phyloP scores from a whole-genome alignment of 1,140 invertebrate genomes.

The Neodiprion virginianus region DNA sequence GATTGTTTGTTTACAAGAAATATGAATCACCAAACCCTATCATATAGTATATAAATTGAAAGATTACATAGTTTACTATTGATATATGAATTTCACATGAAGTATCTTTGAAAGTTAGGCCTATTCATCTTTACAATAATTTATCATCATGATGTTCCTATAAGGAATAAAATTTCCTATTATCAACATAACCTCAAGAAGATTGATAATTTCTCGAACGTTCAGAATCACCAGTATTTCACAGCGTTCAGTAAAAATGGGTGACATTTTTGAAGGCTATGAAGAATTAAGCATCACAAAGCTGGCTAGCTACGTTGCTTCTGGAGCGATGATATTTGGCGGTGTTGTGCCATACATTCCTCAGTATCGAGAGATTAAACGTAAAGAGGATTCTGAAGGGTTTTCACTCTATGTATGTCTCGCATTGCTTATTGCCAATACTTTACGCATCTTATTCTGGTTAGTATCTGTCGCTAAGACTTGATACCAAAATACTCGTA shows the following conservation, averaged over 20 bases:
- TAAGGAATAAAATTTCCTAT: no score
- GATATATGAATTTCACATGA: no score
- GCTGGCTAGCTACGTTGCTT: conserved; percentile 72
- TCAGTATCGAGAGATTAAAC: conserved; percentile 92
- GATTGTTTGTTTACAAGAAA: no score
- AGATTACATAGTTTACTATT: no score
- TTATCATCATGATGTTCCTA: no score
- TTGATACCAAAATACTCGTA: not conserved
- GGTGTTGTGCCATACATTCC: conserved; percentile 88
- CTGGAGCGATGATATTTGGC: conserved; percentile 89
- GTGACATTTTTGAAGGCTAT: not conserved
- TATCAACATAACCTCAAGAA: not conserved
- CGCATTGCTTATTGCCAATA: conserved; percentile 93
- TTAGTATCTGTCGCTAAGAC: conserved; percentile 63
- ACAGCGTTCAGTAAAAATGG: not conserved
- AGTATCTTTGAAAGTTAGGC: no score
- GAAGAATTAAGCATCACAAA: conserved; percentile 66
- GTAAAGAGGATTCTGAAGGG: conserved; percentile 90
- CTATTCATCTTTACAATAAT: no score
- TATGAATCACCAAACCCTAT: no score
- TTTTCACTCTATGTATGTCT: conserved; percentile 98
- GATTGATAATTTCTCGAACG: not conserved
- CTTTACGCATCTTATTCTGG: conserved; percentile 97
- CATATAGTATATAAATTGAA: no score
- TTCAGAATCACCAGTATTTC: not conserved